These are phyloP conservation scores for Dicaeum eximium DNA, from an alignment of 2,113 vertebrate species.

Conservation along the genomic window DNA sequence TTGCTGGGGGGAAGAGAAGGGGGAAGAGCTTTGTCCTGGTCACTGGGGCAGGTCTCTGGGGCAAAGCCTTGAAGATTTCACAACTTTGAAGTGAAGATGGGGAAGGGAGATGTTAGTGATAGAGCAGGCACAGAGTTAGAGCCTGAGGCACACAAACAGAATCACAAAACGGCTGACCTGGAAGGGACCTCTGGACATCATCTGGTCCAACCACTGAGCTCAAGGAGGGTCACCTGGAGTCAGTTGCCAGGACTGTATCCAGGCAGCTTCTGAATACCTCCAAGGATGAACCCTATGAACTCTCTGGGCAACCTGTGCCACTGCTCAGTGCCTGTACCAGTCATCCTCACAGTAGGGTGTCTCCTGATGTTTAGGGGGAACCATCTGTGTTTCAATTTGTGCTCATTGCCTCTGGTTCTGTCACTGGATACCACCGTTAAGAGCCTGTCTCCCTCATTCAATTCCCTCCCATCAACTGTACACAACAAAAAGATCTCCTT, in stretches of 20 bases:
- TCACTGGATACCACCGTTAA: neutral
- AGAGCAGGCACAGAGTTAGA: neutral
- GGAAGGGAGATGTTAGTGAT: neutral
- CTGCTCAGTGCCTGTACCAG: neutral
- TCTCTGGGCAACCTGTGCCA: neutral
- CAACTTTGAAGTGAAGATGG: neutral
- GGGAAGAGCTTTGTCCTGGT: neutral
- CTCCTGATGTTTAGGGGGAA: neutral
- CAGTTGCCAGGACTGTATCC: neutral
- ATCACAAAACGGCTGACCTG: neutral
- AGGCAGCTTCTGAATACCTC: rapidly evolving
- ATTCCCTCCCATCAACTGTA: neutral
- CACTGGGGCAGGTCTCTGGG: neutral
- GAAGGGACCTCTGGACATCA: neutral
- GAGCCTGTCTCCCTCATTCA: neutral
- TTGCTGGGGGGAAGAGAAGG: rapidly evolving
- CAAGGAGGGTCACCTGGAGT: neutral
- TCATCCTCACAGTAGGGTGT: neutral
- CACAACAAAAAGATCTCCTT: neutral
- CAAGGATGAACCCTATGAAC: neutral
- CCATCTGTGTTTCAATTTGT: neutral
- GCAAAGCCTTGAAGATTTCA: neutral
- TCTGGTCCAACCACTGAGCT: neutral
- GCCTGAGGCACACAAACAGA: neutral
- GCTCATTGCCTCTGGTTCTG: neutral